Evolutionary conservation across 2,113 vertebrate species (phyloP).

Genomic region (Myiopsitta monachus): DNA sequence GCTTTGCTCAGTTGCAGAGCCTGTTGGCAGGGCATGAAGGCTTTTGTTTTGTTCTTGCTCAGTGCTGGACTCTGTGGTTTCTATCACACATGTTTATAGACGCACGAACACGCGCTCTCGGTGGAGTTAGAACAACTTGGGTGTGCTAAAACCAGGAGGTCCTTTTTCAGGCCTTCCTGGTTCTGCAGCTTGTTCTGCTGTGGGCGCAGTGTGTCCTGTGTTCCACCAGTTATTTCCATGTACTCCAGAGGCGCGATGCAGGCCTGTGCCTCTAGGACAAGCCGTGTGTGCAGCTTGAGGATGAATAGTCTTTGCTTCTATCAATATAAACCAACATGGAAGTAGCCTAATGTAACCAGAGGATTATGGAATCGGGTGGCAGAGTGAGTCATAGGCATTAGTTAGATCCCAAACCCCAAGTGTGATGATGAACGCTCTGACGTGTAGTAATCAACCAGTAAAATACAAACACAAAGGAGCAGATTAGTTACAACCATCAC

Average conservation of each 20-base stretch:
- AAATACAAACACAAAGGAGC: neutral
- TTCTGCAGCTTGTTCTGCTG: neutral
- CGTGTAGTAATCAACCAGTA: neutral
- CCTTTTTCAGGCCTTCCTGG: neutral
- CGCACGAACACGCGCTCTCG: rapidly evolving
- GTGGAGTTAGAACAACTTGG: neutral
- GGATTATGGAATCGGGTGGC: neutral
- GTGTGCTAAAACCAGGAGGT: neutral
- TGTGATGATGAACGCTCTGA: neutral
- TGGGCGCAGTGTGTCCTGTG: rapidly evolving
- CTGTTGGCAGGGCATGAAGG: neutral
- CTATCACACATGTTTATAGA: neutral
- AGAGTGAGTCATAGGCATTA: neutral
- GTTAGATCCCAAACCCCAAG: neutral
- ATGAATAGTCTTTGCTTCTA: neutral
- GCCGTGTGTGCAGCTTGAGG: neutral
- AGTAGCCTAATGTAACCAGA: neutral
- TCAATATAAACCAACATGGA: neutral
- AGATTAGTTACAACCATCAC: neutral
- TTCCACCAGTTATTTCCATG: rapidly evolving
- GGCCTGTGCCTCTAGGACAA: neutral
- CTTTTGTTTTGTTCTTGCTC: neutral
- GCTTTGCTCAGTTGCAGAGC: neutral
- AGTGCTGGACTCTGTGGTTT: neutral
- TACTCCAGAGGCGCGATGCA: neutral